These are phyloP conservation scores for Theretra japonica DNA, from an alignment of 2,888 invertebrate genomes.

Conservation along the genomic window DNA sequence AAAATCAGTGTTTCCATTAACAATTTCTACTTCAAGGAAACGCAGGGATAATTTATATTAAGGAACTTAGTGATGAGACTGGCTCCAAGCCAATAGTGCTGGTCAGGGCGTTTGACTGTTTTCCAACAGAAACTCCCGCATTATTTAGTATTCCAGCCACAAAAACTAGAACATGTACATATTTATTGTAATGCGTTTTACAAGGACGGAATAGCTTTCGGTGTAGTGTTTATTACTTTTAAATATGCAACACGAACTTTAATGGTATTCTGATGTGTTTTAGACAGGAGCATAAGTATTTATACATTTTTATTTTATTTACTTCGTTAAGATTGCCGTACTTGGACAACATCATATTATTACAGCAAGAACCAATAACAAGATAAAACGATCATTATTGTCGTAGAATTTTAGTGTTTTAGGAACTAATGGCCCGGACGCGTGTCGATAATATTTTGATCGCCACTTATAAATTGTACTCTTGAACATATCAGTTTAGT, in stretches of 20 bases:
- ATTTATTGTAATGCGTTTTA: slow-evolving; percentile 20
- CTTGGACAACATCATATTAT: too few relatives aligned
- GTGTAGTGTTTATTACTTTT: not conserved
- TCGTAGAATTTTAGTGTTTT: too few relatives aligned
- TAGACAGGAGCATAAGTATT: not conserved
- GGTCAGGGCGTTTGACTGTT: slow-evolving; percentile 18
- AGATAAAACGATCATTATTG: too few relatives aligned
- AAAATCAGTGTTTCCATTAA: not conserved
- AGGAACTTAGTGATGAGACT: slow-evolving; percentile 13
- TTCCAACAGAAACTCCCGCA: slow-evolving; percentile 16
- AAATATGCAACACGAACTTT: not conserved
- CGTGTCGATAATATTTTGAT: too few relatives aligned
- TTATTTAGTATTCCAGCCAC: slow-evolving; percentile 23
- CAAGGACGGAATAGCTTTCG: not conserved
- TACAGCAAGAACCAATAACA: too few relatives aligned
- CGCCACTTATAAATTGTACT: too few relatives aligned
- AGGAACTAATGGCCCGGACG: too few relatives aligned
- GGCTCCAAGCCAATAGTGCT: slow-evolving; percentile 12
- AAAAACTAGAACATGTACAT: slow-evolving; percentile 17
- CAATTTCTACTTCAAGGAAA: not conserved
- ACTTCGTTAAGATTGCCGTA: too few relatives aligned
- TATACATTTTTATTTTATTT: too few relatives aligned
- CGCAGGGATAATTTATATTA: slow-evolving; percentile 2
- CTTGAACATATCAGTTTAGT: too few relatives aligned
- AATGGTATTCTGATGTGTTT: not conserved